Conservation (phyloP, 2,113 vertebrate genomes). For the Myocastor coypus region DNA sequence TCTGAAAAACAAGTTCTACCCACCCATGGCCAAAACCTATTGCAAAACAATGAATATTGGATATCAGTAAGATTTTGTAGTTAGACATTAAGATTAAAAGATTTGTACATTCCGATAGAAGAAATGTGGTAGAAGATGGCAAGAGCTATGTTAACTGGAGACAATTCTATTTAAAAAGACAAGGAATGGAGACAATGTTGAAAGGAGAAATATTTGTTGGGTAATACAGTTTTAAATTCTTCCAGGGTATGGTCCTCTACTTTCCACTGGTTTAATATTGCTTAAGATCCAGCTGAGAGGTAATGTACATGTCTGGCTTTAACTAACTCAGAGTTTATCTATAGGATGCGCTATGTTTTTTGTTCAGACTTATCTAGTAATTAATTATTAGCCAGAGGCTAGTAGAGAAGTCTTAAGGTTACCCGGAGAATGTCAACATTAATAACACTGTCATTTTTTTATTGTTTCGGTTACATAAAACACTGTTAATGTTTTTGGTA, state of each 20-base stretch:
- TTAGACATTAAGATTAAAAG: conserved; percentile 4
- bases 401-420: conserved; percentile 33
- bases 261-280: background rate
- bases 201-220: conserved; percentile 16
- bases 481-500: background rate
- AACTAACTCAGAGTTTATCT: background rate
- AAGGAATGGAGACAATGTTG: background rate
- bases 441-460: conserved; percentile 26
- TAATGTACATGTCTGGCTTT: background rate
- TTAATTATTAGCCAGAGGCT: conserved; percentile 51
- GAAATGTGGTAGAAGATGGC: conserved; percentile 11
- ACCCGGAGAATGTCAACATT: conserved; percentile 9
- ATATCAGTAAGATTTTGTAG: background rate
- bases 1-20: background rate
- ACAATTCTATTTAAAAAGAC: conserved; percentile 23
- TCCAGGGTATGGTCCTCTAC: background rate
- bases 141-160: background rate
- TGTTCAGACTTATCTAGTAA: background rate
- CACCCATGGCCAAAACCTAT: background rate
- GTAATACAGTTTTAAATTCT: background rate
- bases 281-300: background rate
- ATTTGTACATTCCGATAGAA: conserved; percentile 13
- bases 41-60: conserved; percentile 14
- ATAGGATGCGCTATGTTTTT: background rate
- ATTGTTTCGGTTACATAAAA: conserved; percentile 5